These are phyloP conservation scores for Odontothrips loti DNA, from an alignment of 2,888 invertebrate species.

Conservation along the genomic window DNA sequence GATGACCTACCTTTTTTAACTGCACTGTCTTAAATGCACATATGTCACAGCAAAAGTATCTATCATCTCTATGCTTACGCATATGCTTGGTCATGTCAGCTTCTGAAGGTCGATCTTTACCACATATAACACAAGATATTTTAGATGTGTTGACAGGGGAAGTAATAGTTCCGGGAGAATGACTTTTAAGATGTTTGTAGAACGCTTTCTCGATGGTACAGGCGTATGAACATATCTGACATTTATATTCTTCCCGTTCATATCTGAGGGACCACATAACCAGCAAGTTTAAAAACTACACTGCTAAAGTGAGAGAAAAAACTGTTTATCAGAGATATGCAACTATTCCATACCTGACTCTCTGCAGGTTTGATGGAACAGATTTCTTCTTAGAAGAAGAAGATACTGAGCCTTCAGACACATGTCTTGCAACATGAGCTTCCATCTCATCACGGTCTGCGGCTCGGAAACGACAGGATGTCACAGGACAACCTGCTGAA, in stretches of 20 bases:
- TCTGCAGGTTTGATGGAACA: conserved; percentile 46
- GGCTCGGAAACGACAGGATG: conserved; percentile 43
- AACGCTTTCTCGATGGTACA: conserved; percentile 56
- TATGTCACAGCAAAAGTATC: conserved; percentile 54
- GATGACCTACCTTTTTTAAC: conserved; percentile 50
- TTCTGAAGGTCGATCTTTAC: conserved; percentile 52
- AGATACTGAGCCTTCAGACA: conserved; percentile 45
- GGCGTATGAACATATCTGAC: conserved; percentile 53
- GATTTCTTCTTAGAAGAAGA: conserved; percentile 48
- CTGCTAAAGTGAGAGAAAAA: too few species aligned
- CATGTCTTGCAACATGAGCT: conserved; percentile 48
- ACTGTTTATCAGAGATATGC: background rate
- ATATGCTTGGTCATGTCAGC: conserved; percentile 52
- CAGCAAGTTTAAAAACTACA: background rate
- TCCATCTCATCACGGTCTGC: conserved; percentile 48
- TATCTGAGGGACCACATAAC: conserved; percentile 45
- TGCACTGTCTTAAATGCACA: conserved; percentile 55
- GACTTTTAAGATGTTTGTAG: conserved; percentile 51
- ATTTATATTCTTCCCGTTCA: conserved; percentile 54
- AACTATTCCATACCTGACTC: conserved; percentile 46
- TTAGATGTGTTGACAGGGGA: conserved; percentile 43
- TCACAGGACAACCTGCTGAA: conserved; percentile 34
- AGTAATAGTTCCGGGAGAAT: conserved; percentile 46
- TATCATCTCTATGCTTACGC: conserved; percentile 51
- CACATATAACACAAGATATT: conserved; percentile 54